These are phyloP conservation scores for Zosterops lateralis DNA, from an alignment of 2,113 vertebrate species.

Conservation along the genomic window DNA sequence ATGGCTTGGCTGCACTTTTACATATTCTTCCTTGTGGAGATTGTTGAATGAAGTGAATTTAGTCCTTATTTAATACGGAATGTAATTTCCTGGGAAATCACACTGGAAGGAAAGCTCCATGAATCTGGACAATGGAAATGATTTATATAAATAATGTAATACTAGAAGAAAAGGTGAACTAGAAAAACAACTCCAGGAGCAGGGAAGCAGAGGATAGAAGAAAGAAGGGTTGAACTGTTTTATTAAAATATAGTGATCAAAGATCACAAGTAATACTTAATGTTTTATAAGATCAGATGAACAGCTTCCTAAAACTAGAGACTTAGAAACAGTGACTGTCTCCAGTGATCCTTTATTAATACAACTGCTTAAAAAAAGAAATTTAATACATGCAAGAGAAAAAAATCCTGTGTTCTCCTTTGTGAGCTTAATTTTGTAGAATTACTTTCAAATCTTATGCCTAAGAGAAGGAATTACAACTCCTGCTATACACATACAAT, in stretches of 20 bases:
- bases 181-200: neutral
- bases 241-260: neutral
- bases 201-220: neutral
- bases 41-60: neutral
- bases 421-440: neutral
- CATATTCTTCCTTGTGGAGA: neutral
- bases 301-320: neutral
- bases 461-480: neutral
- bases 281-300: neutral
- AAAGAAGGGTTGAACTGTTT: neutral
- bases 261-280: neutral
- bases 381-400: neutral
- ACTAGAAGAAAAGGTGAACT: neutral
- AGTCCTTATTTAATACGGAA: neutral
- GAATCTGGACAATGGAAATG: neutral
- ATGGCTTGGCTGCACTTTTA: neutral
- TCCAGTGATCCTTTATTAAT: neutral
- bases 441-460: neutral
- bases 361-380: neutral
- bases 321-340: neutral
- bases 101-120: neutral
- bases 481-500: neutral
- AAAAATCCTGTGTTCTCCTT: neutral
- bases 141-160: slow-evolving; percentile 13
- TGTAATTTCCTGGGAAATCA: slow-evolving; percentile 1